Conservation (phyloP, 2,113 vertebrate genomes). For the Clarias macrocephalus region DNA sequence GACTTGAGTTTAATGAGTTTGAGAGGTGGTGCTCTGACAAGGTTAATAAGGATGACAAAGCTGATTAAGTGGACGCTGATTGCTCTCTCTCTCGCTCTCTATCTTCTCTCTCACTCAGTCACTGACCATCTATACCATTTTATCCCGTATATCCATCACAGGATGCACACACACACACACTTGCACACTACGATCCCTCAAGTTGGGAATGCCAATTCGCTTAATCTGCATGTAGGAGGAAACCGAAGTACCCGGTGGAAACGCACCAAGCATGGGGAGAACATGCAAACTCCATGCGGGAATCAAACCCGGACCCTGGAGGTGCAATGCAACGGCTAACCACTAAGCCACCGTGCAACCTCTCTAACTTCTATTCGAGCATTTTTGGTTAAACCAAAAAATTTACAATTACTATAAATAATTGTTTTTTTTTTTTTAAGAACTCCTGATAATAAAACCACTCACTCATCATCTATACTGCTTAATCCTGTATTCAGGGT, state of each 20-base stretch:
- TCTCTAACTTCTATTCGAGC: too few species aligned
- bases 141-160: too few species aligned
- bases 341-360: too few species aligned
- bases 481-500: too few species aligned
- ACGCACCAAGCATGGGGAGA: too few species aligned
- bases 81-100: background rate
- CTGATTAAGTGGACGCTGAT: slow-evolving; percentile 69
- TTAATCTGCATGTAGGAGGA: too few species aligned
- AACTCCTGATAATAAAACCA: background rate
- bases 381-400: background rate
- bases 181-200: background rate
- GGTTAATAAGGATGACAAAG: slow-evolving; percentile 73
- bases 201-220: too few species aligned
- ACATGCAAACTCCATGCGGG: too few species aligned
- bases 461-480: too few species aligned
- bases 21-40: slow-evolving; percentile 57
- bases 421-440: background rate
- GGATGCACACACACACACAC: background rate
- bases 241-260: too few species aligned
- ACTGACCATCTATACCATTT: background rate
- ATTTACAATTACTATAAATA: background rate
- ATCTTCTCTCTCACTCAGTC: background rate
- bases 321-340: too few species aligned
- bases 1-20: slow-evolving; percentile 75
- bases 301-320: too few species aligned